Base-by-base conservation (phyloP, 2,888 invertebrate genomes). In the Drosophila pegasa region DNA sequence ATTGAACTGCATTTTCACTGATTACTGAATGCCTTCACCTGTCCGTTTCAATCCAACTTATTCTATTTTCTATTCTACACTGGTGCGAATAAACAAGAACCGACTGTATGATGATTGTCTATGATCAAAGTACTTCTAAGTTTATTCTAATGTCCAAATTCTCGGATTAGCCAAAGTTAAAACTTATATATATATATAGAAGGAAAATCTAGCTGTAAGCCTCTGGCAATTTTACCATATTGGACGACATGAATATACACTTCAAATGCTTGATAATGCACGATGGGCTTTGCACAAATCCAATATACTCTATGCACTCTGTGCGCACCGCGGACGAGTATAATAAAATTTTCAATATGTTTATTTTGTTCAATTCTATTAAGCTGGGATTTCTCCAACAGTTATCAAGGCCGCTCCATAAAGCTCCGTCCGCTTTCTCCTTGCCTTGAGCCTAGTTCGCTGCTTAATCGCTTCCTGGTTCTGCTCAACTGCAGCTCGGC, bases 391-490 rank as follows among this genome's bases (percentile, higher is more conserved):
- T 52, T 40, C 52, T 29, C 29, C 12, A 20, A 10, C 25, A n/a
- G 18, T 27, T 48, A 37, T 35, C 33, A 72, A 75, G 63, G 63
- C 62, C 50, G 52, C 56, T 64, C 52, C 41, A 54, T 59, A 76
- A 64, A 57, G 38, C 29, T 8, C 29, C 1, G 40, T 14, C 27
- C 35, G 25, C 62, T 66, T 54, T 65, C 50, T 37, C 43, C 12
- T 27, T 54, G 52, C 51, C 16, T 29, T 41, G 45, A 31, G 47
- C 35, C 51, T 18, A 45, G 54, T 38, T 35, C 25, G 14, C 29
- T 16, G 65, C 22, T 55, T 45, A 41, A 55, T 45, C 50, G 58
- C 50, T 74, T 74, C 77, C 77, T 76, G 65, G 60, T 58, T 71
- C 31, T 50, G 14, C 12, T 4, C 41, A 2, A 18, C 47, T 38